Base-by-base conservation (phyloP, 2,797 vertebrate genomes). In the Crenichthys baileyi region DNA sequence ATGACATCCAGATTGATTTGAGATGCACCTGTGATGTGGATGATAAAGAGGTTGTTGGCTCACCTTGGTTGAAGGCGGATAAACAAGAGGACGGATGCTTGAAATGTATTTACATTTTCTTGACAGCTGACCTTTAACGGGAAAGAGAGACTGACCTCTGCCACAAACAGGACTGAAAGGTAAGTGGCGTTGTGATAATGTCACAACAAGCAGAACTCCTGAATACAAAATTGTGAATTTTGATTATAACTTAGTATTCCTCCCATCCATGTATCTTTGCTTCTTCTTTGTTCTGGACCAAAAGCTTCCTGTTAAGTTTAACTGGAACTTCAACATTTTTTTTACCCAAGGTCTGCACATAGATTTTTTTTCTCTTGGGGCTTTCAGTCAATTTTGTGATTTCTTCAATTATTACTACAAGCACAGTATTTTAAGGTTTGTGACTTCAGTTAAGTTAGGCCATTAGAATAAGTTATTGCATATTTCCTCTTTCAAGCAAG, bases 121-220 rank as follows among this genome's bases (percentile, higher is more conserved):
- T 76, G 83, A 81, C 83, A 81, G 79, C 36, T 84, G 83, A 84
- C 79, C 80, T 86, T 81, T 77, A 26, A 46, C 39, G 74, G 71
- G 65, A 81, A 82, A 79, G 22, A 79, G 80, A 41, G 75, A 77
- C 73, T 70, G 73, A 81, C 79, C 76, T 85, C 70, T 81, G 50
- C 31, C 55, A 68, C 61, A 51, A 79, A 31, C 18, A 67, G 56
- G 29, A 53, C 11, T 50, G 24, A 61, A 55, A 68, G 61, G 79
- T 13, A 36, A 5, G 71, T 72, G 50, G 51, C 12, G 5, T 31
- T 53, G 65, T 72, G 50, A 71, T 73, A 78, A 78, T 78, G 58
- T 72, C 75, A 67, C 58, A 78, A 78, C 58, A 53, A 72, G 24
- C 16, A 55, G 31, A 53, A 36, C 50, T 41, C 26, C 20, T 70